A percentile compares a stretch with the other conserved stretches of the same genome.
phyloP scores from a whole-genome alignment of 2,797 vertebrate species.

The Platalea minor region DNA sequence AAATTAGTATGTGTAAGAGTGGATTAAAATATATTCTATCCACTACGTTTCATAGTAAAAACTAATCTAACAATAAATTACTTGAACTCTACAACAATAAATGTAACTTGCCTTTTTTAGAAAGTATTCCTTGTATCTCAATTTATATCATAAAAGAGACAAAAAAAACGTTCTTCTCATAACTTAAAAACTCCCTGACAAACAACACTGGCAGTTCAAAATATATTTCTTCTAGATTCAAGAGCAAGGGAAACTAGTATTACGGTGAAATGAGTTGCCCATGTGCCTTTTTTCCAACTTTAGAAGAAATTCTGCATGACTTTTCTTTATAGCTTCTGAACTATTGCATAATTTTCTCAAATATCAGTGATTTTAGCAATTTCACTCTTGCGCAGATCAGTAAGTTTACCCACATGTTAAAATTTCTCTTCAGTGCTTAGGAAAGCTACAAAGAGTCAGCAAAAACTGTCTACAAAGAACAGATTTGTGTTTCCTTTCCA shows the following conservation, averaged over 20 bases:
- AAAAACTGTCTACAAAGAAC: neutral
- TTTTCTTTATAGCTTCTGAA: neutral
- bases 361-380: neutral
- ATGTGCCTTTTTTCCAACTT: neutral
- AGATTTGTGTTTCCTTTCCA: conserved; percentile 30
- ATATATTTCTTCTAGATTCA: neutral
- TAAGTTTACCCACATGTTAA: neutral
- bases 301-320: neutral
- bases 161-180: neutral
- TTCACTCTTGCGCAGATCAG: neutral
- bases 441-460: conserved; percentile 28
- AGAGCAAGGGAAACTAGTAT: neutral
- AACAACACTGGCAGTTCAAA: neutral
- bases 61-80: neutral
- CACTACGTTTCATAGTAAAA: neutral
- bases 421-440: neutral
- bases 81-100: neutral
- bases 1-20: neutral
- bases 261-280: neutral
- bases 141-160: neutral
- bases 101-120: neutral
- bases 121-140: neutral
- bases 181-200: neutral
- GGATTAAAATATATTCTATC: neutral
- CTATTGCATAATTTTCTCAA: neutral